Base-by-base conservation (phyloP, 2,797 vertebrate species). In the Amblyopsis hoosieri region DNA sequence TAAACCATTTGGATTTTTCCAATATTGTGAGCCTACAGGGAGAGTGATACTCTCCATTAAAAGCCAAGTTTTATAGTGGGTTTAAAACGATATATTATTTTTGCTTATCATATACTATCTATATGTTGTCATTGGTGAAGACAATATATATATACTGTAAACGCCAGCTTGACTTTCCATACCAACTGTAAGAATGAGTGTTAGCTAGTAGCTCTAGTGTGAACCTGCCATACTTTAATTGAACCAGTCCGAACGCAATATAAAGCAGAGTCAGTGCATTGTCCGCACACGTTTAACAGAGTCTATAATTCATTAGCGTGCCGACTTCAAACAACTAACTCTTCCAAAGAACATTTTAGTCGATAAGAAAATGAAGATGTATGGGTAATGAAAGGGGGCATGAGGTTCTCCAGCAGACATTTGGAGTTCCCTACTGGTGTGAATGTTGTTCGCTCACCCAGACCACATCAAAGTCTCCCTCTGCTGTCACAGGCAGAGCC, bases 331-430 rank as follows among this genome's bases (percentile, higher is more conserved):
- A 67, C 76, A 57, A 68, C 51, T 12, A 66, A 74, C 29, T 65
- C 57, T 72, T 85, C 78, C 76, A 73, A 67, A 47, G 65, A 64
- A 66, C 57, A 67, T 80, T 83, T 75, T 71, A 72, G 78, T 72
- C 78, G 81, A 83, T 72, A 61, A 64, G 65, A 67, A 83, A 81
- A 80, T 79, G 17, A 54, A 78, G 69, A 87, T 76, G 78, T 75
- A 88, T 72, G 45, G 64, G 47, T 48, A 29, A 65, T 76, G 50
- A 69, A 47, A 60, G 78, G n/a, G 3, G 66, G 4, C 42, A 60
- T 58, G 69, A 74, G 69, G 75, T 80, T 75, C 73, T 62, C 56
- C 65, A 66, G 71, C 75, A 75, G 75, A 47, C 48, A 9, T 58
- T 74, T 12, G 2, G 55, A 65, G 51, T 64, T 54, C 73, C 46